Base-by-base conservation (phyloP, 2,888 invertebrate genomes). In the Dendrolimus pini region DNA sequence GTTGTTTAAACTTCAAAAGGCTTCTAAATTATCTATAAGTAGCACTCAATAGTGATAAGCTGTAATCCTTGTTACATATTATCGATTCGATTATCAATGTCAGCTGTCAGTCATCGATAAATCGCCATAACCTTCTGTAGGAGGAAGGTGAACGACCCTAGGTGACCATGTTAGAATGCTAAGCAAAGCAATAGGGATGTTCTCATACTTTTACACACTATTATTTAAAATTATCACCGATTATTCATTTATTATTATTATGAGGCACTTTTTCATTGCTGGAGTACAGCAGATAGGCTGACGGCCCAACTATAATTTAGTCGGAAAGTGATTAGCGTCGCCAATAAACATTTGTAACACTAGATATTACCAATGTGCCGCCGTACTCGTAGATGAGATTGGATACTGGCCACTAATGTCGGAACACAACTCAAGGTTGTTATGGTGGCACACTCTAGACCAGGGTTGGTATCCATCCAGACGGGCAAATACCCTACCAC, bases 121-220 rank as follows among this genome's bases (percentile, higher is more conserved):
- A 47, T 47, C 12, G 47, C 9, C 14, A 41, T 53, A 58, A 58
- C 58, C 58, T 57, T 58, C 54, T 52, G 41, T 54, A 55, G 54
- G 53, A 54, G 54, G 53, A 13, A 47, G 57, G 54, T 58, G 54
- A 52, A 41, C 18, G 58, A 57, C 54, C 58, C 53, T 8, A 13
- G 7, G 30, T n/a, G 12, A 1, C 52, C 10, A 14, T 41, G 53
- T 13, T 41, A n/a, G 56, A 30, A 56, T 56, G 52, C 53, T 18
- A 14, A 53, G 13, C 41, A 53, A 42, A 53, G 41, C 13, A 41
- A 52, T 52, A 14, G 47, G 47, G 47, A 47, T 47, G 47, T 47
- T 47, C 47, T 30, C 30, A 30, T 30, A 30, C 30, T 30, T 30
- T 30, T 30, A 30, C 6, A 30, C 1, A 30, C 30, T 30, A 30